Evolutionary conservation across 2,797 vertebrate genomes (phyloP).

Genomic region (Chloroceryle inda): DNA sequence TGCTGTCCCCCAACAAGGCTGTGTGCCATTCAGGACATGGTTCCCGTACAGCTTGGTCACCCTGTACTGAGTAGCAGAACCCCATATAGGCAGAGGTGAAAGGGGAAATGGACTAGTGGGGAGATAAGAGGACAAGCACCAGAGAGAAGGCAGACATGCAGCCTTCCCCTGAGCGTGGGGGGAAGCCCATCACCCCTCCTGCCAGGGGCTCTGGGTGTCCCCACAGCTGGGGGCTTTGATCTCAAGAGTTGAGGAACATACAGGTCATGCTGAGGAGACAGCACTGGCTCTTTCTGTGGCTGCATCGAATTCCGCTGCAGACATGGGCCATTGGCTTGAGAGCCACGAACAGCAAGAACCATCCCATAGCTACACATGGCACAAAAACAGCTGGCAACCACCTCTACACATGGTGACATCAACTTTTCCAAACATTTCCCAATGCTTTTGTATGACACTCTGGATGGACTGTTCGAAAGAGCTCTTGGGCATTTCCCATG

Average conservation of each 20-base stretch:
- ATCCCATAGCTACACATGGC: not conserved
- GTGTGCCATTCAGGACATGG: too few species aligned
- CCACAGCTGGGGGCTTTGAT: fast-evolving
- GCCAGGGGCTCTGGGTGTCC: not conserved
- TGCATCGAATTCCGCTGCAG: not conserved
- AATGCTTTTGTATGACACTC: not conserved
- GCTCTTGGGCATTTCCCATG: not conserved
- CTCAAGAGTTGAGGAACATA: not conserved
- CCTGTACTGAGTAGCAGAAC: not conserved
- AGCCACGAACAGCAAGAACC: not conserved
- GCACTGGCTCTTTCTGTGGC: not conserved
- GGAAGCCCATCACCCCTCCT: not conserved
- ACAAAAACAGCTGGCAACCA: not conserved
- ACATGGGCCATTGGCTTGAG: too few species aligned
- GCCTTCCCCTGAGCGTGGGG: not conserved
- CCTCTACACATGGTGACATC: fast-evolving
- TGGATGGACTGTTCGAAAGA: not conserved
- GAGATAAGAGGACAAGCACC: not conserved
- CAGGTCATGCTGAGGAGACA: not conserved
- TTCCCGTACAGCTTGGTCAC: fast-evolving
- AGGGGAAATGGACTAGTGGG: not conserved
- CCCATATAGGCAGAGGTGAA: not conserved
- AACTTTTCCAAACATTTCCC: not conserved
- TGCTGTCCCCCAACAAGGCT: not conserved
- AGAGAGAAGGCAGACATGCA: not conserved